Evolutionary conservation across 2,797 vertebrate genomes (phyloP).

Genomic region (Brachymystax lenok): DNA sequence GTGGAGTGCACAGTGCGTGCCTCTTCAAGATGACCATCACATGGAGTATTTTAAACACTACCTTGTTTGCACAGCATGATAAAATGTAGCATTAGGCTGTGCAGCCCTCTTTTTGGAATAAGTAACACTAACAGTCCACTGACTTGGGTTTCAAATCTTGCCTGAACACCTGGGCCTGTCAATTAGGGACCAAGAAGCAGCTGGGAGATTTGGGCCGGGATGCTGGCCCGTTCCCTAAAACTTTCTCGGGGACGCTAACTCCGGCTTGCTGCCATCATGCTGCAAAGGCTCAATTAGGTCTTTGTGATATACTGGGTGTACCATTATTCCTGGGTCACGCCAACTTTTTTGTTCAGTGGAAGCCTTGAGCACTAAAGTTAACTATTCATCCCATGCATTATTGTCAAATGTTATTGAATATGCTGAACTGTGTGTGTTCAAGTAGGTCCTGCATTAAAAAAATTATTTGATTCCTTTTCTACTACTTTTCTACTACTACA

Average conservation of each 20-base stretch:
- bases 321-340: neutral
- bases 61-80: conserved; percentile 34
- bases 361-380: neutral
- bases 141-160: conserved; percentile 65
- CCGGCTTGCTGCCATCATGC: conserved; percentile 56
- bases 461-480: neutral
- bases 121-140: conserved; percentile 51
- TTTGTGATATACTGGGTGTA: conserved; percentile 38
- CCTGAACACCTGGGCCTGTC: conserved; percentile 70
- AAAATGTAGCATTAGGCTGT: conserved; percentile 45
- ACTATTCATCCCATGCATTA: neutral
- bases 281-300: conserved; percentile 64
- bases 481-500: neutral
- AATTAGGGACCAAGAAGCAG: conserved; percentile 62
- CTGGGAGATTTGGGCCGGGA: conserved; percentile 57
- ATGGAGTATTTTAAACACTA: conserved; percentile 31
- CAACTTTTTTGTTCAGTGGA: neutral
- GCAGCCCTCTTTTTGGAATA: conserved; percentile 45
- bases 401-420: neutral
- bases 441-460: neutral
- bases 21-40: conserved; percentile 7
- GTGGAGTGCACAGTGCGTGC: neutral
- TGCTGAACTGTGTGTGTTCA: neutral
- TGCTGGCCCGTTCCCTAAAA: conserved; percentile 51
- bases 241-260: conserved; percentile 54